These are phyloP conservation scores for Stictocephala bisonia DNA, from an alignment of 2,888 invertebrate genomes.

Conservation along the genomic window DNA sequence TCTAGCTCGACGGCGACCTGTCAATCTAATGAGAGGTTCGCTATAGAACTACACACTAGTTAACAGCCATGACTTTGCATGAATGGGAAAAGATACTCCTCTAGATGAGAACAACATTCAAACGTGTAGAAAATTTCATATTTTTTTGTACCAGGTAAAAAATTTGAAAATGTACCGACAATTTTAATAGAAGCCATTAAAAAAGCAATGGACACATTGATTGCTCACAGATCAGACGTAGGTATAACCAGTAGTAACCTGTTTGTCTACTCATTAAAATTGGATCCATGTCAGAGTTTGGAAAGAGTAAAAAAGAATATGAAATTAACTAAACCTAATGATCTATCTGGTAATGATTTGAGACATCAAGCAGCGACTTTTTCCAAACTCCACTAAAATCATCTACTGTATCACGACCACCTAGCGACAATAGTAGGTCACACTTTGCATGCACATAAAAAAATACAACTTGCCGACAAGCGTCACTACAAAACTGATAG, in stretches of 20 bases:
- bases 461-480: not conserved
- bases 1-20: not conserved
- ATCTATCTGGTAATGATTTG: conserved; percentile 6
- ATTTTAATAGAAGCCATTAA: not conserved
- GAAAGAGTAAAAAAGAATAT: not conserved
- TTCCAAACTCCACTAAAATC: not conserved
- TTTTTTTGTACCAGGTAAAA: conserved; percentile 5
- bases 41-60: not conserved
- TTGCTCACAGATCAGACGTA: not conserved
- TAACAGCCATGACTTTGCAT: not conserved
- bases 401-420: conserved; percentile 1
- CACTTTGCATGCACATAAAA: conserved; percentile 4
- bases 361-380: conserved; percentile 12
- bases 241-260: not conserved
- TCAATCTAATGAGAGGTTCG: not conserved
- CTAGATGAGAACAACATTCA: not conserved
- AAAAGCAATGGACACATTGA: not conserved
- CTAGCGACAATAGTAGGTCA: not conserved
- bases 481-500: not conserved
- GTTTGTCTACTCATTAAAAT: not conserved
- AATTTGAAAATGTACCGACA: not conserved
- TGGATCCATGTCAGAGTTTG: not conserved
- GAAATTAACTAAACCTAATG: not conserved
- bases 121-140: not conserved
- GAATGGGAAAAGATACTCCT: not conserved